A percentile compares a stretch with the other conserved stretches of the same genome.
These are phyloP conservation scores for Chamaea fasciata DNA, from an alignment of 2,113 vertebrate genomes.

Conservation along the genomic window DNA sequence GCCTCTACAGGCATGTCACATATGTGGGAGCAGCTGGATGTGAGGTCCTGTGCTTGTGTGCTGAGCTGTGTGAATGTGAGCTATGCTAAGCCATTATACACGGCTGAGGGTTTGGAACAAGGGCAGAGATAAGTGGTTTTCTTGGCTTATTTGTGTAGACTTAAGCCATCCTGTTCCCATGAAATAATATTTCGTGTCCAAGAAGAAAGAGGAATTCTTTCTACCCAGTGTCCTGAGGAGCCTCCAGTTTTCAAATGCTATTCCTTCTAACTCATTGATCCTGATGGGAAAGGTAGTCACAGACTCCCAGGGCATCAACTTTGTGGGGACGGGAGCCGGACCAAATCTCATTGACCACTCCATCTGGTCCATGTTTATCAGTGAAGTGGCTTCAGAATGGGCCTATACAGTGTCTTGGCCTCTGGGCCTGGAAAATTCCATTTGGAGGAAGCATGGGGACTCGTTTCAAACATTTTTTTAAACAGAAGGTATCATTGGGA, in stretches of 20 bases:
- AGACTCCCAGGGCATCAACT: not conserved
- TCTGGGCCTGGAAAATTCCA: not conserved
- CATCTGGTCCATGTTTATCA: not conserved
- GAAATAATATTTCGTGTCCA: not conserved
- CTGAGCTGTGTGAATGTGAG: not conserved
- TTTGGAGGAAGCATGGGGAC: not conserved
- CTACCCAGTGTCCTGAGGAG: not conserved
- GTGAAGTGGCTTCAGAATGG: not conserved
- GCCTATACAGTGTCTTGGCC: not conserved
- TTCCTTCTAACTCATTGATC: not conserved
- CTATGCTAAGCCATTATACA: accelerated
- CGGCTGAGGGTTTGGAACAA: not conserved
- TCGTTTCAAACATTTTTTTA: not conserved
- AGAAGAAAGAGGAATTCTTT: not conserved
- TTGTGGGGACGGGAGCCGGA: not conserved
- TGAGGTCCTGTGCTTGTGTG: not conserved
- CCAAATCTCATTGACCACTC: not conserved
- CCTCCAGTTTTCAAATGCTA: not conserved
- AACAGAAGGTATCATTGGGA: not conserved
- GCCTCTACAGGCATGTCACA: not conserved
- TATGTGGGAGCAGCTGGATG: not conserved
- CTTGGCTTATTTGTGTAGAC: not conserved
- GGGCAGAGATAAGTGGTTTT: not conserved
- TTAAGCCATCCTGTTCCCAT: not conserved
- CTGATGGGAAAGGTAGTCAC: not conserved